phyloP scores from a whole-genome alignment of 2,113 vertebrate genomes.

The Porphyrio hochstetteri region DNA sequence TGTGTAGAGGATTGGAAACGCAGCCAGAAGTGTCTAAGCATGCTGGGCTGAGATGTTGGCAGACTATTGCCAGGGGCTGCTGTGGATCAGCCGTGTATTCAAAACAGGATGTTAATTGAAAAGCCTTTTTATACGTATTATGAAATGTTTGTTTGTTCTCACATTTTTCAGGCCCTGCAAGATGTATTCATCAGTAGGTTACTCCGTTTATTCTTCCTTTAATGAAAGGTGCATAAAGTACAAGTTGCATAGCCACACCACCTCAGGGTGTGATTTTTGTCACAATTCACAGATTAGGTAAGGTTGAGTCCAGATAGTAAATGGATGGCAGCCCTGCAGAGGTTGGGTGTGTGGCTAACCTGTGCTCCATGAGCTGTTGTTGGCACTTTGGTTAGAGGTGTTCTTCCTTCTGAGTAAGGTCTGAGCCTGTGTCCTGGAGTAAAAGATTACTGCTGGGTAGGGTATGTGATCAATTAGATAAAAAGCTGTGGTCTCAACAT shows the following conservation, averaged over 20 bases:
- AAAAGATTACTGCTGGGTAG: neutral
- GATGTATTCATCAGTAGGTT: constrained; percentile 2
- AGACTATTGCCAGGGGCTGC: constrained; percentile 46
- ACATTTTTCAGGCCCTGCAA: constrained; percentile 18
- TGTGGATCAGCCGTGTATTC: neutral
- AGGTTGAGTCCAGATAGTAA: neutral
- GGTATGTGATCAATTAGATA: neutral
- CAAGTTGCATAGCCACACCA: neutral
- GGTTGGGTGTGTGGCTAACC: neutral
- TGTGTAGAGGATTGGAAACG: constrained; percentile 46
- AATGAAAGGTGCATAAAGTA: neutral
- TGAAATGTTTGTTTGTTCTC: constrained; percentile 57
- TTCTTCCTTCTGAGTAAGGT: neutral
- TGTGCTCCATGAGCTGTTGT: neutral
- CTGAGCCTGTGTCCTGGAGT: neutral
- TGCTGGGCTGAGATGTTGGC: constrained; percentile 24
- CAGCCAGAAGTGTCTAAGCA: constrained; percentile 43
- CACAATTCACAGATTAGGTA: neutral
- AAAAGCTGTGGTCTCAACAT: neutral
- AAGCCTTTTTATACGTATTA: constrained; percentile 34
- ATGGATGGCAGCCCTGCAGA: neutral
- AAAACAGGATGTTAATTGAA: constrained; percentile 56
- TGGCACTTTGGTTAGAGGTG: neutral
- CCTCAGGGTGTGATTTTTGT: constrained; percentile 23
- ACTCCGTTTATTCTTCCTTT: constrained; percentile 2